Percentiles rank a stretch among this genome's conserved stretches.
These are phyloP conservation scores for Crambe crambe DNA, from an alignment of 37 sponge, comb jelly and placozoan species.

Conservation along the genomic window DNA sequence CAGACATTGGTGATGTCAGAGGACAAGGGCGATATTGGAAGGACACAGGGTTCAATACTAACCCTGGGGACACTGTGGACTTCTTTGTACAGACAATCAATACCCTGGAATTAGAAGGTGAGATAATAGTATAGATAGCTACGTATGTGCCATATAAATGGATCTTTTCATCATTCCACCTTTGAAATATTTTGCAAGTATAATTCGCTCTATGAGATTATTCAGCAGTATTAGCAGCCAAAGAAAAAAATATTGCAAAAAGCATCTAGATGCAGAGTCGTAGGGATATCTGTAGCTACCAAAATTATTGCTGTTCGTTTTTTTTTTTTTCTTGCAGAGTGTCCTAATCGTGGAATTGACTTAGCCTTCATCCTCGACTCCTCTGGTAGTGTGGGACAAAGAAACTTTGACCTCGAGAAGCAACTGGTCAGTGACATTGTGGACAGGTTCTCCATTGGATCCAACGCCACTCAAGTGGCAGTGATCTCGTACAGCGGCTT, in stretches of 20 bases:
- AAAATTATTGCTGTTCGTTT: too few relatives aligned
- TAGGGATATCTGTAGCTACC: too few relatives aligned
- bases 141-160: too few relatives aligned
- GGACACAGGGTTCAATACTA: background rate
- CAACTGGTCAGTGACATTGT: slow-evolving; percentile 30
- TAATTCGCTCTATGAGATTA: too few relatives aligned
- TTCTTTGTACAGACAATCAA: slow-evolving; percentile 2
- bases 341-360: slow-evolving; percentile 37
- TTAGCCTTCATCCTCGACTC: slow-evolving; percentile 36
- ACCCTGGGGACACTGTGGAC: slow-evolving; percentile 22
- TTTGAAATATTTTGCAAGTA: too few relatives aligned
- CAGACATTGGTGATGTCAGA: slow-evolving; percentile 7
- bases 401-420: slow-evolving; percentile 26
- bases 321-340: slow-evolving; percentile 25
- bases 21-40: slow-evolving; percentile 36
- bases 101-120: slow-evolving; percentile 38
- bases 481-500: slow-evolving; percentile 32
- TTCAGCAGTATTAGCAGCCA: too few relatives aligned
- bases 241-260: too few relatives aligned
- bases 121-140: background rate
- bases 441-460: slow-evolving; percentile 33
- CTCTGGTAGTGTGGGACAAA: slow-evolving; percentile 48
- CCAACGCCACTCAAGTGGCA: slow-evolving; percentile 35
- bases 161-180: too few relatives aligned
- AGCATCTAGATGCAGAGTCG: too few relatives aligned